A percentile compares a stretch with the other conserved stretches of the same genome.
Evolutionary conservation across 2,888 invertebrate genomes (phyloP).

Genomic region (Synergus itoensis): DNA sequence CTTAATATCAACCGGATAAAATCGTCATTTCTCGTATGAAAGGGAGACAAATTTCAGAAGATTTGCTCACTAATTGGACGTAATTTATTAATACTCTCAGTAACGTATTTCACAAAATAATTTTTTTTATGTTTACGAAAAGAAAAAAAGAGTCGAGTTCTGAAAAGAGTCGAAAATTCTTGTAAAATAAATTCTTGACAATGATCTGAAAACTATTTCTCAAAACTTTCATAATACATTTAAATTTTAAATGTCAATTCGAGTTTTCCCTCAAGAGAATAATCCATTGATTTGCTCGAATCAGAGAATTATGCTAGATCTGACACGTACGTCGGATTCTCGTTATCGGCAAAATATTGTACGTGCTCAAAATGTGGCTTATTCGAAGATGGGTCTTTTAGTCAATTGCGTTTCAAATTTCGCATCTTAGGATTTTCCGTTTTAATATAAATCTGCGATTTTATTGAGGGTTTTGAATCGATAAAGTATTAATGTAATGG

Average conservation of each 20-base stretch:
- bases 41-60: too few species aligned
- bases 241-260: neutral
- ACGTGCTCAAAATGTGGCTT: slow-evolving; percentile 35
- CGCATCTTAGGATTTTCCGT: neutral
- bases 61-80: too few species aligned
- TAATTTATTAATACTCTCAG: too few species aligned
- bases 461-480: neutral
- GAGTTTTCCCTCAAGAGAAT: neutral
- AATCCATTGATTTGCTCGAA: neutral
- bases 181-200: too few species aligned
- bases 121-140: too few species aligned
- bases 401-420: slow-evolving; percentile 26
- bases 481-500: neutral
- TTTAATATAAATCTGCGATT: neutral
- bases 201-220: too few species aligned
- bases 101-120: too few species aligned
- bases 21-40: too few species aligned
- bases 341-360: slow-evolving; percentile 36
- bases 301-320: neutral
- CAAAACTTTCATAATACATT: too few species aligned
- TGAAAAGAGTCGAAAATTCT: too few species aligned
- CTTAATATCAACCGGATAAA: too few species aligned
- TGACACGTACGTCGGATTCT: slow-evolving; percentile 18
- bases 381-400: neutral
- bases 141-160: too few species aligned